Conservation (phyloP, 2,888 invertebrate species). For the Chouioia cunea region DNA sequence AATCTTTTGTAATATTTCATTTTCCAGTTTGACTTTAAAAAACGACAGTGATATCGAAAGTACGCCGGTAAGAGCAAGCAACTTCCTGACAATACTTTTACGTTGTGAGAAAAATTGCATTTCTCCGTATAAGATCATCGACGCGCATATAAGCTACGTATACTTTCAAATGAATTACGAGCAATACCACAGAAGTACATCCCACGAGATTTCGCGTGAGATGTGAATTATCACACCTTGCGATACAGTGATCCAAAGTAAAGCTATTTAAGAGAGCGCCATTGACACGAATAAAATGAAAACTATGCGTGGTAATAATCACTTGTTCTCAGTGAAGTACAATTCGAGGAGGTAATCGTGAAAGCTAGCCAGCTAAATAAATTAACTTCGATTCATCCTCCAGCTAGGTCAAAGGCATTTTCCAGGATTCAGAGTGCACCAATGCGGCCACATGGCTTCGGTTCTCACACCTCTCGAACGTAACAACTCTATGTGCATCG, state of each 20-base stretch:
- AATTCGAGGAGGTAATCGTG: neutral
- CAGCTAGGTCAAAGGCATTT: constrained; percentile 74
- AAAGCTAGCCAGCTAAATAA: constrained; percentile 1
- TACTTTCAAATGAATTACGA: constrained; percentile 9
- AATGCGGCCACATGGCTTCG: constrained; percentile 82
- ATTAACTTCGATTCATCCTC: constrained; percentile 32
- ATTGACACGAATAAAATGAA: no score
- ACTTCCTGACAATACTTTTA: no score
- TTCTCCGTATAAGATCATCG: neutral
- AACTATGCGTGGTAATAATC: neutral
- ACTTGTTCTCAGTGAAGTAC: neutral
- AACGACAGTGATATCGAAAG: neutral
- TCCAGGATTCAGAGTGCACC: constrained; percentile 83
- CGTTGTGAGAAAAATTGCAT: no score
- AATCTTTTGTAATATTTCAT: constrained; percentile 1
- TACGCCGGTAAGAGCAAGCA: no score
- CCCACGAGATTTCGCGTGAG: neutral
- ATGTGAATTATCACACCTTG: neutral
- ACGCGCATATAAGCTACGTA: neutral
- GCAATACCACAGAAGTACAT: neutral
- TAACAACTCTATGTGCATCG: constrained; percentile 77
- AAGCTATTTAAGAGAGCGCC: no score
- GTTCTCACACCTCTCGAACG: constrained; percentile 75
- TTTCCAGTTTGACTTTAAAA: neutral
- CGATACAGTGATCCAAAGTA: no score